Evolutionary conservation across 2,888 invertebrate genomes (phyloP).

Genomic region (Trachelus stipa): DNA sequence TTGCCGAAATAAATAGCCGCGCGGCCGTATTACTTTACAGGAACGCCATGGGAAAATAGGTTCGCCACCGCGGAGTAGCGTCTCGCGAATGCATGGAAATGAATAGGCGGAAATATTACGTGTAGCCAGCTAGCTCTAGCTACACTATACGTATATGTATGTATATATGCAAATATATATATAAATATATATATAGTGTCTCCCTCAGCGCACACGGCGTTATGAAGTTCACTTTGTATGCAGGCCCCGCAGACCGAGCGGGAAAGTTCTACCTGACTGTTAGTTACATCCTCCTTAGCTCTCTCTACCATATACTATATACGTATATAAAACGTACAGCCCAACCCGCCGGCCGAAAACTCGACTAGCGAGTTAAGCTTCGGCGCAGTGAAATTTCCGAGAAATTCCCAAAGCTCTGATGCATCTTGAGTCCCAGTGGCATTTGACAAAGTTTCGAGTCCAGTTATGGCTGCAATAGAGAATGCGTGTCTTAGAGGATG

Average conservation of each 20-base stretch:
- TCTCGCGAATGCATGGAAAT: conserved; percentile 37
- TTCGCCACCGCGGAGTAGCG: conserved; percentile 22
- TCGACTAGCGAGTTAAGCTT: background rate
- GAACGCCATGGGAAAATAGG: conserved; percentile 35
- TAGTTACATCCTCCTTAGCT: conserved; percentile 29
- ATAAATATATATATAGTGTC: background rate
- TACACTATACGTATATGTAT: background rate
- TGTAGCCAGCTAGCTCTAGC: conserved; percentile 18
- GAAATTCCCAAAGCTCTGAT: conserved; percentile 9
- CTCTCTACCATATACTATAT: background rate
- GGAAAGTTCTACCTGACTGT: conserved; percentile 29
- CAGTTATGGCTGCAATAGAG: background rate
- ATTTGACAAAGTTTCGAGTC: background rate
- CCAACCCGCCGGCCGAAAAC: background rate
- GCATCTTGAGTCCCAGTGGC: background rate
- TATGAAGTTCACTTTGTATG: conserved; percentile 36
- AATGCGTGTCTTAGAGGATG: background rate
- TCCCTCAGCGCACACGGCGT: conserved; percentile 17
- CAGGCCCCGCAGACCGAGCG: conserved; percentile 25
- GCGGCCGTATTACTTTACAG: conserved; percentile 40
- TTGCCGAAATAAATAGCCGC: conserved; percentile 42
- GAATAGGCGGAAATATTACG: conserved; percentile 48
- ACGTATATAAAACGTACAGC: background rate
- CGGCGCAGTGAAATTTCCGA: conserved; percentile 23
- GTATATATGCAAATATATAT: background rate